Conservation (phyloP, 2,888 invertebrate species). For the Pollenia amentaria region DNA sequence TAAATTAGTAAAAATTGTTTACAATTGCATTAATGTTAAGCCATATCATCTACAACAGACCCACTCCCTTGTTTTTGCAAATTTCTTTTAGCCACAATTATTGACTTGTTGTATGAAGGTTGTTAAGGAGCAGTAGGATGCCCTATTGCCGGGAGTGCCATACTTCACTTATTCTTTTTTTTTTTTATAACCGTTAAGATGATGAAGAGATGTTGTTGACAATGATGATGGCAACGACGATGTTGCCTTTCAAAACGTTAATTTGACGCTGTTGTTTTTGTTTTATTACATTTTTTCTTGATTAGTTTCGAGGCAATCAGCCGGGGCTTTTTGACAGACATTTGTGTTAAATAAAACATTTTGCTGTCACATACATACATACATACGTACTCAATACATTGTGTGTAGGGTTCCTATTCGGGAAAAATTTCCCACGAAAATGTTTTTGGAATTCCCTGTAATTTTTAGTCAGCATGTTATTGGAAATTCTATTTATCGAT, state of each 20-base stretch:
- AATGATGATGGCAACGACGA: constrained; percentile 1
- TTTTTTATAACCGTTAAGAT: constrained; percentile 5
- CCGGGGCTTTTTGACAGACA: constrained; percentile 2
- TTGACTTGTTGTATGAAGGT: too few species aligned
- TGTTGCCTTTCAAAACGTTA: constrained; percentile 7
- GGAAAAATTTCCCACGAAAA: too few species aligned
- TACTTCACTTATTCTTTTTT: neutral
- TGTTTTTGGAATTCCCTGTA: too few species aligned
- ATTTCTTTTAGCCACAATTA: too few species aligned
- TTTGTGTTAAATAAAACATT: constrained; percentile 36
- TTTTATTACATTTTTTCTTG: constrained; percentile 36
- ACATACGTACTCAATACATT: neutral
- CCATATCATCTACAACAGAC: too few species aligned
- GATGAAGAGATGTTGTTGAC: constrained; percentile 25
- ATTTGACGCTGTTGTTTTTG: constrained; percentile 10
- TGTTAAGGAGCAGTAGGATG: neutral
- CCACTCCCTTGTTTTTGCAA: too few species aligned
- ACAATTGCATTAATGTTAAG: too few species aligned
- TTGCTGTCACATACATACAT: neutral
- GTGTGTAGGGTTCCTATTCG: too few species aligned
- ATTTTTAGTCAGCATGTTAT: too few species aligned
- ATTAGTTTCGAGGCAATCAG: constrained; percentile 40
- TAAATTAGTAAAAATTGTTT: too few species aligned
- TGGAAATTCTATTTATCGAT: too few species aligned
- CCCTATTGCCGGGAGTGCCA: neutral